Evolutionary conservation across 2,888 invertebrate species (phyloP).

Genomic region (Hymenopus coronatus): DNA sequence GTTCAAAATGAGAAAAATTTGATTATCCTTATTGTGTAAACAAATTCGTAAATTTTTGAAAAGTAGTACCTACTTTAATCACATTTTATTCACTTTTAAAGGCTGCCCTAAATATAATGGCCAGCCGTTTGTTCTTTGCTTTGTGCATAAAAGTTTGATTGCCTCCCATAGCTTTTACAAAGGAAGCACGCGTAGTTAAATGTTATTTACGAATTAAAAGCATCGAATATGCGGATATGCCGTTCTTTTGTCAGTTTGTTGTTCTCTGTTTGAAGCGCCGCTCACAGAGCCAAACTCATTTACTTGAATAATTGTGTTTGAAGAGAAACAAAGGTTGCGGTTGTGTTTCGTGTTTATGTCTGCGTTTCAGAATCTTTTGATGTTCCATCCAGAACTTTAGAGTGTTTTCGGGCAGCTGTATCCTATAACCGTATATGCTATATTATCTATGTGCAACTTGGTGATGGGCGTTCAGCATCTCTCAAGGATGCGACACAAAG

Average conservation of each 20-base stretch:
- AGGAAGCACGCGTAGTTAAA: neutral
- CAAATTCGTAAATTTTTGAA: too few relatives aligned
- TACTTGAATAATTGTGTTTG: neutral
- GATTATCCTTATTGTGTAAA: too few relatives aligned
- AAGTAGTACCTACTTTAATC: too few relatives aligned
- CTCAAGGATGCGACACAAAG: too few relatives aligned
- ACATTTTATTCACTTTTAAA: neutral
- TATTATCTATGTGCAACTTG: too few relatives aligned
- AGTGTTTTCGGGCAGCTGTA: neutral
- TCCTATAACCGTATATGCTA: too few relatives aligned
- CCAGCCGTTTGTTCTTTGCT: neutral
- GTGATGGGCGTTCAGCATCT: too few relatives aligned
- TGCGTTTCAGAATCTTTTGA: neutral
- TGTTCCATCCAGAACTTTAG: neutral
- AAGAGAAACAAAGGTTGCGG: neutral
- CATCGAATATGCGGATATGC: neutral
- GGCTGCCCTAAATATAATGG: too few relatives aligned
- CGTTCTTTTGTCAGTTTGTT: neutral
- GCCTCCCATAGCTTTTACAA: neutral
- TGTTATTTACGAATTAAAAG: neutral
- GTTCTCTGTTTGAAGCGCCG: neutral
- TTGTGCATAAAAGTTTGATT: neutral
- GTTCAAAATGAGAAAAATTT: too few relatives aligned
- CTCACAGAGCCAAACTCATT: neutral
- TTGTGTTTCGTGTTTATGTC: neutral